Conservation (phyloP, 2,113 vertebrate genomes). For the Forbesichthys papilliferus region DNA sequence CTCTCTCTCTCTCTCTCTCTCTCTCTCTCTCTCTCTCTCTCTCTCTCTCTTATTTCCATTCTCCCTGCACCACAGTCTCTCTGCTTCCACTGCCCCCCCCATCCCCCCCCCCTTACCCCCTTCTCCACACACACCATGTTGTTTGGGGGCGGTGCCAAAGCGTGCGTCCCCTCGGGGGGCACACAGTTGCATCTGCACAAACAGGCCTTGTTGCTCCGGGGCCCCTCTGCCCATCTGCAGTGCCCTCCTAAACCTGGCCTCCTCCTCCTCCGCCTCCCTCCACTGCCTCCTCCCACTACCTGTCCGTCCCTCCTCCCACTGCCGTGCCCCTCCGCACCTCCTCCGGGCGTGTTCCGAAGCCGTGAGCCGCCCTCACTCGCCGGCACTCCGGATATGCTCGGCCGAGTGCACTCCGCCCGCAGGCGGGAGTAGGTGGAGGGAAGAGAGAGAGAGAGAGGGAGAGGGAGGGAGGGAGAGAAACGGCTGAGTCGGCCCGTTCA, state of each 20-base stretch:
- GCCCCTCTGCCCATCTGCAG: slow-evolving; percentile 27
- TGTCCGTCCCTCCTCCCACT: slow-evolving; percentile 13
- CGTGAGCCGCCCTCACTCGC: background rate
- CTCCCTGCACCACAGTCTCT: background rate
- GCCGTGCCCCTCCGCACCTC: slow-evolving; percentile 1
- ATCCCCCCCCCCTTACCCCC: too few relatives aligned
- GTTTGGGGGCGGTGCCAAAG: slow-evolving; percentile 25
- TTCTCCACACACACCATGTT: background rate
- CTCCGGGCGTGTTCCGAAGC: slow-evolving; percentile 3
- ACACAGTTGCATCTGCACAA: slow-evolving; percentile 31
- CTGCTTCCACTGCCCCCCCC: background rate
- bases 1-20: background rate
- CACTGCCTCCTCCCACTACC: slow-evolving; percentile 13
- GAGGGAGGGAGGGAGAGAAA: slow-evolving; percentile 44
- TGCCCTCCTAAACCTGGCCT: slow-evolving; percentile 14
- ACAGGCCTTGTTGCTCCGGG: slow-evolving; percentile 37
- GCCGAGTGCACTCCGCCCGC: slow-evolving; percentile 47
- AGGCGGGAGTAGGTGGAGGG: slow-evolving; percentile 27
- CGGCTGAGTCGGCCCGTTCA: slow-evolving; percentile 67
- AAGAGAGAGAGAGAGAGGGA: slow-evolving; percentile 37
- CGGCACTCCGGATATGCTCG: slow-evolving; percentile 32
- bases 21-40: background rate
- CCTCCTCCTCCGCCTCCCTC: slow-evolving; percentile 5
- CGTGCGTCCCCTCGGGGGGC: slow-evolving; percentile 45
- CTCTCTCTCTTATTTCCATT: background rate